A percentile compares a stretch with the other conserved stretches of the same genome.
phyloP scores from a whole-genome alignment of 2,888 invertebrate species.

The Rhingia rostrata region DNA sequence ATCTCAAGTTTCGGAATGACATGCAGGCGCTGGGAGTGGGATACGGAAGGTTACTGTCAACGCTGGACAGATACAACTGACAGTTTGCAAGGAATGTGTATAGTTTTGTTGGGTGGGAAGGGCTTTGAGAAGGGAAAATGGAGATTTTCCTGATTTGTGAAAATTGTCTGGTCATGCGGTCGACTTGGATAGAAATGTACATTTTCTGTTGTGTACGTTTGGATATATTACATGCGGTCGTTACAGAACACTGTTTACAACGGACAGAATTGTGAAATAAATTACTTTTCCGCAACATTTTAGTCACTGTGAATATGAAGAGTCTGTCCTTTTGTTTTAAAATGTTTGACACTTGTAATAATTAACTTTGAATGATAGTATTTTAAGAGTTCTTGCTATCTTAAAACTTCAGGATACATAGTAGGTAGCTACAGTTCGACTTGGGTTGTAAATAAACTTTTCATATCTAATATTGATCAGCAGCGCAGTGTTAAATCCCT shows the following conservation, averaged over 20 bases:
- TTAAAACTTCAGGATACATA: too few species aligned
- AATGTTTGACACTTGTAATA: too few species aligned
- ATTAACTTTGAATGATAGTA: too few species aligned
- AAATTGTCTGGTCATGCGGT: conserved; percentile 10
- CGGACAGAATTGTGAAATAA: not conserved
- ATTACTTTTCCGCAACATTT: too few species aligned
- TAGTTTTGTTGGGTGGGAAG: conserved; percentile 1
- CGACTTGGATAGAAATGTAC: conserved; percentile 17
- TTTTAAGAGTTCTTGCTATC: too few species aligned
- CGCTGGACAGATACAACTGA: conserved; percentile 36
- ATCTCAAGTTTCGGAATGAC: not conserved
- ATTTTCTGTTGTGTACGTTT: not conserved
- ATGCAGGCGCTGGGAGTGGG: not conserved
- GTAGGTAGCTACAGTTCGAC: too few species aligned
- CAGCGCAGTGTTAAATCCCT: too few species aligned
- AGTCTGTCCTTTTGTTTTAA: too few species aligned
- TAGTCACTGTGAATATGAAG: too few species aligned
- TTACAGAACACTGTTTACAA: not conserved
- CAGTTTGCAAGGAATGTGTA: not conserved
- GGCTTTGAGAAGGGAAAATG: not conserved
- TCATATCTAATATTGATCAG: too few species aligned
- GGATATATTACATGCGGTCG: not conserved
- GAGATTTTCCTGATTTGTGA: conserved; percentile 2
- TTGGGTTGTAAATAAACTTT: too few species aligned
- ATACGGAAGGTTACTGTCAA: conserved; percentile 2